A percentile compares a stretch with the other conserved stretches of the same genome.
Conservation (phyloP, 1,140 invertebrate genomes). For the Stegodyphus dumicola region DNA sequence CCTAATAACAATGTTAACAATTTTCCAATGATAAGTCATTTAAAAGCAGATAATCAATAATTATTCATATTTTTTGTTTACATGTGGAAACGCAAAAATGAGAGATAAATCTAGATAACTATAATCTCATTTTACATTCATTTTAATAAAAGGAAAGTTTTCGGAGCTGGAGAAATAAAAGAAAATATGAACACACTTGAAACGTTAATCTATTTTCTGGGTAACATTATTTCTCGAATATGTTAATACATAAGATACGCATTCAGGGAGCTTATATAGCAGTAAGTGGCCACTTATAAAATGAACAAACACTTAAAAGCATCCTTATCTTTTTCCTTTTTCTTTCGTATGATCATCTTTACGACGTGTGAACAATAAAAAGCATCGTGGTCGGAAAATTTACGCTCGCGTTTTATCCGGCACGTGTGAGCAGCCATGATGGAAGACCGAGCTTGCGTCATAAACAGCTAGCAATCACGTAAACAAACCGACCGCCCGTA, state of each 20-base stretch:
- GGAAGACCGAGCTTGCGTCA: not conserved
- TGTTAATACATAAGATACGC: not conserved
- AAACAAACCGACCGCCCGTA: conserved; percentile 5
- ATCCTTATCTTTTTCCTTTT: not conserved
- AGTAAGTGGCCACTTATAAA: not conserved
- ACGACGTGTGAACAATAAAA: conserved; percentile 31
- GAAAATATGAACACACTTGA: no score
- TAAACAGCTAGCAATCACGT: not conserved
- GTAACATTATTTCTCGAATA: no score
- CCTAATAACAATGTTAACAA: no score
- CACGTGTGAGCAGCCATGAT: not conserved
- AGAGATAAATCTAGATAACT: no score
- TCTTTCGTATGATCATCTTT: conserved; percentile 12
- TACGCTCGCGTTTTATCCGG: not conserved
- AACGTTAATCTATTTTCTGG: no score
- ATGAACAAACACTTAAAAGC: not conserved
- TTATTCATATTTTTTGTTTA: no score
- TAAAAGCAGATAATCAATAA: no score
- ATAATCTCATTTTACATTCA: no score
- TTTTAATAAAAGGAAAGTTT: no score
- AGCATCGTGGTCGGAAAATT: not conserved
- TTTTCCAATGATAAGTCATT: no score
- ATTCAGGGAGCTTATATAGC: not conserved
- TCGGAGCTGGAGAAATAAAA: no score
- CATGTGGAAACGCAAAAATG: no score